Conservation (phyloP, 2,888 invertebrate species). For the Itoplectis maculator region DNA sequence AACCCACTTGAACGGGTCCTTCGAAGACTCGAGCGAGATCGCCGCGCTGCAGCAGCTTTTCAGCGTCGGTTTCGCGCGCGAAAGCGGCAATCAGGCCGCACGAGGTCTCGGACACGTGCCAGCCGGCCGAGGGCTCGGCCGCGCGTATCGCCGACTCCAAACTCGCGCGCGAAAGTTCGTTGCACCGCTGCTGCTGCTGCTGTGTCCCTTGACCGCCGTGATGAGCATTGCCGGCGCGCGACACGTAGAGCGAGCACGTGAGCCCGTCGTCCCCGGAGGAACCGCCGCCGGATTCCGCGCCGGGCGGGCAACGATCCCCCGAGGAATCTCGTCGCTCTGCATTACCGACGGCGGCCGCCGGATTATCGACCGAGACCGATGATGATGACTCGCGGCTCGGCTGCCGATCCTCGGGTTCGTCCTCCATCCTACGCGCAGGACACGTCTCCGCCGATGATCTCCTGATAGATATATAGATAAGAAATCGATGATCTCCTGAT, state of each 20-base stretch:
- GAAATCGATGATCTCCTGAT: slow-evolving; percentile 38
- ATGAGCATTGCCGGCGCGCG: slow-evolving; percentile 74
- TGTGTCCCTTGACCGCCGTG: slow-evolving; percentile 72
- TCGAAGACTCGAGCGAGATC: slow-evolving; percentile 83
- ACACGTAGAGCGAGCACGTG: slow-evolving; percentile 79
- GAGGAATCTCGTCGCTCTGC: slow-evolving; percentile 25
- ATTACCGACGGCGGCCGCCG: slow-evolving; percentile 14
- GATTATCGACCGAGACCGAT: slow-evolving; percentile 18
- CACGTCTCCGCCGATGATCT: slow-evolving; percentile 44
- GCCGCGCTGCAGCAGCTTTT: slow-evolving; percentile 82
- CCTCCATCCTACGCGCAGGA: slow-evolving; percentile 74
- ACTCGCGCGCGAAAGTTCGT: slow-evolving; percentile 71
- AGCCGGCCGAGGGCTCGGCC: slow-evolving; percentile 75
- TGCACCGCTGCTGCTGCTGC: no score
- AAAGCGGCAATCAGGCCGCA: slow-evolving; percentile 84
- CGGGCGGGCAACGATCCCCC: slow-evolving; percentile 25
- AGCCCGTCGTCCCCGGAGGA: slow-evolving; percentile 69
- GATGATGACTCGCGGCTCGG: slow-evolving; percentile 17
- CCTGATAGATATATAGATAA: background rate
- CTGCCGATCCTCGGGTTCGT: slow-evolving; percentile 52
- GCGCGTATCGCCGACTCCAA: slow-evolving; percentile 79
- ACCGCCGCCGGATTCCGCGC: background rate
- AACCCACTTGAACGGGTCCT: slow-evolving; percentile 83
- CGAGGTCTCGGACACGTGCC: slow-evolving; percentile 81
- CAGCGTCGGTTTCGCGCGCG: slow-evolving; percentile 82